These are phyloP conservation scores for Rhopilema esculentum DNA, from an alignment of 30 jellyfish, hydroid and myxozoan genomes.

Conservation along the genomic window DNA sequence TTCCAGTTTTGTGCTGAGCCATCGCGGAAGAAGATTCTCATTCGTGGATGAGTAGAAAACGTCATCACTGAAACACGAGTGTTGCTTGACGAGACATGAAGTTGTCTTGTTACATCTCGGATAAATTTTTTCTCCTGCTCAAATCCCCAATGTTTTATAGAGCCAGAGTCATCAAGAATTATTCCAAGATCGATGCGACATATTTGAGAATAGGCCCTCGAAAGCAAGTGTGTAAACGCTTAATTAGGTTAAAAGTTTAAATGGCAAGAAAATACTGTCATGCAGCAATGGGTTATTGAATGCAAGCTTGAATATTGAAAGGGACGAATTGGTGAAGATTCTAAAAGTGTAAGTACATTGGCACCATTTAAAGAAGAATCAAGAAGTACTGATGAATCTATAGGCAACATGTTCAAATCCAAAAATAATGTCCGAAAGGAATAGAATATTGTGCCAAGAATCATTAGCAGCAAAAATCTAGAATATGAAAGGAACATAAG, in stretches of 20 bases:
- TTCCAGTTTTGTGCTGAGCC: slow-evolving; percentile 60
- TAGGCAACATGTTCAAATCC: no score
- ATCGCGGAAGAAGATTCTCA: slow-evolving; percentile 71
- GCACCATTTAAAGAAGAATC: no score
- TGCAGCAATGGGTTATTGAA: background rate
- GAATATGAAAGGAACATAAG: no score
- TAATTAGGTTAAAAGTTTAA: no score
- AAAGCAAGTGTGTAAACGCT: background rate
- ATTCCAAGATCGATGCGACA: slow-evolving; percentile 77
- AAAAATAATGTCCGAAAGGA: no score
- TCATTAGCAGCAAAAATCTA: no score
- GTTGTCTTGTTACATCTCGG: slow-evolving; percentile 61
- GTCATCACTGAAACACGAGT: slow-evolving; percentile 82
- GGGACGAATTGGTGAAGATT: no score
- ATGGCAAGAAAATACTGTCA: no score
- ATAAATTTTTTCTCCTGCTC: slow-evolving; percentile 71
- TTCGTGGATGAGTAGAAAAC: slow-evolving; percentile 69
- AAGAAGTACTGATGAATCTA: no score
- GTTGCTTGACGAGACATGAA: slow-evolving; percentile 38
- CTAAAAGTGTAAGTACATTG: no score
- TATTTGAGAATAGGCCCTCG: slow-evolving; percentile 36
- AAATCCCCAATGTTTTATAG: slow-evolving; percentile 58
- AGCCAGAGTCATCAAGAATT: slow-evolving; percentile 80
- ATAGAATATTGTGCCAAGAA: no score
- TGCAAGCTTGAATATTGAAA: background rate